Conservation (phyloP, 2,113 vertebrate species). For the Alces alces region DNA sequence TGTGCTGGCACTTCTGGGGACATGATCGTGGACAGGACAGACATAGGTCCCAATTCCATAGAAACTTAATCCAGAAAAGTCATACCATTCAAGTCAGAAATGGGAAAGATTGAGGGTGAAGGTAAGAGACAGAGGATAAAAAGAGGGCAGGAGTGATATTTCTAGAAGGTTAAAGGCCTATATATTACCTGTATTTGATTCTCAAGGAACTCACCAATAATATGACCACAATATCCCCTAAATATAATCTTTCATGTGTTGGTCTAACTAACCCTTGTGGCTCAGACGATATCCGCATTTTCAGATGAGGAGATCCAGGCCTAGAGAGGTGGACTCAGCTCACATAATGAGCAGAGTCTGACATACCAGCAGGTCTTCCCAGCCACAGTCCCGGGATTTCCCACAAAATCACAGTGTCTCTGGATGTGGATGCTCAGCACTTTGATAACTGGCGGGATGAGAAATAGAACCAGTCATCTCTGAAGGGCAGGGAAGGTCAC, state of each 20-base stretch:
- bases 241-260: background rate
- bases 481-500: background rate
- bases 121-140: background rate
- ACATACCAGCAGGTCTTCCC: background rate
- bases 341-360: background rate
- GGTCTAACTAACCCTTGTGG: background rate
- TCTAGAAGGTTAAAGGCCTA: background rate
- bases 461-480: background rate
- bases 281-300: background rate
- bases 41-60: background rate
- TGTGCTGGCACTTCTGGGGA: background rate
- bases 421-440: background rate
- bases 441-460: background rate
- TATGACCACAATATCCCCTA: background rate
- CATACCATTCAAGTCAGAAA: constrained; percentile 1
- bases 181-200: background rate
- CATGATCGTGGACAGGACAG: background rate
- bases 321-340: background rate
- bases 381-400: background rate
- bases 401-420: background rate
- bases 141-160: background rate
- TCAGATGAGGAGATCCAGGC: background rate
- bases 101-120: background rate
- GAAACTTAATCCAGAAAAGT: constrained; percentile 4
- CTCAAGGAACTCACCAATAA: background rate